Base-by-base conservation (phyloP, 2,113 vertebrate genomes). In the Dascyllus trimaculatus region DNA sequence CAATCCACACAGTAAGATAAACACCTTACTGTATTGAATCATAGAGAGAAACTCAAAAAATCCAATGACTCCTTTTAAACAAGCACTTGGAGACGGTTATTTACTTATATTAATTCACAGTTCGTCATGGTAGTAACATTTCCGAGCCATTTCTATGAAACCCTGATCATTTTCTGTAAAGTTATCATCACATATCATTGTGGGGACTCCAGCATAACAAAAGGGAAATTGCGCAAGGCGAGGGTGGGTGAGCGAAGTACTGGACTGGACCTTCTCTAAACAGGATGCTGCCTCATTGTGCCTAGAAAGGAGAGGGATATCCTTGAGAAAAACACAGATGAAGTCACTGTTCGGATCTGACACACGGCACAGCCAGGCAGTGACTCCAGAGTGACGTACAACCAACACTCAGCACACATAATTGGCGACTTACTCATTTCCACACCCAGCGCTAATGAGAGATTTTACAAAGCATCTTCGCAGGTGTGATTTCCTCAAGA, bases 211-310 rank as follows among this genome's bases (percentile, higher is more conserved):
- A 17, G 43, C 63, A 60, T 40, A 51, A 11, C 5, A 2, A 15
- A 1, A 10, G 32, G 76, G 86, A 82, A 75, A 81, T 92, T 80
- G 84, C 71, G 75, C 78, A 81, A 85, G 24, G 10, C 4, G 15
- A 56, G 38, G 51, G 53, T 5, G 72, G 68, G 21, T 11, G 75
- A 76, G 84, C 14, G 71, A 70, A 69, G 69, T 61, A 48, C 71
- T 60, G 73, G 65, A 63, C 85, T 9, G 45, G 68, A 56, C 71
- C 85, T 88, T 83, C 87, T 93, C 90, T 82, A 94, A 95, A 95
- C 94, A 95, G 94, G 94, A 95, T 93, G 87, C 83, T 60, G 53
- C 79, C 87, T 94, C 92, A 94, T 95, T 95, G 94, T 95, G 85
- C 91, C 90, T 93, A 17, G 88, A 92, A 87, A 93, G 81, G 92